Percentiles rank a stretch among this genome's conserved stretches.
Conservation (phyloP, 2,888 invertebrate species). For the Clusia tigrina region DNA sequence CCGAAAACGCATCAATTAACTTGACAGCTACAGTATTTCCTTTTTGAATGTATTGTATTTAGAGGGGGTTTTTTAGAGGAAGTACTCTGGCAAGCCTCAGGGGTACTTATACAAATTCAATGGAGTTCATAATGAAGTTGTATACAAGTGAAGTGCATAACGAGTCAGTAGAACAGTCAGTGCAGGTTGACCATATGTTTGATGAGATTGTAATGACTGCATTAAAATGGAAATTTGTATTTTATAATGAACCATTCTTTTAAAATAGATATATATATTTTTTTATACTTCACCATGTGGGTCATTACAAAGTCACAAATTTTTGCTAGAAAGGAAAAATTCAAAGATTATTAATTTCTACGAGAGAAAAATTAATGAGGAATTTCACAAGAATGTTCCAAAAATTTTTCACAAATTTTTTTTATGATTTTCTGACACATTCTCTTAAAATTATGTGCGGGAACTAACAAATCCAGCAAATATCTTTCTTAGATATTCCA, state of each 20-base stretch:
- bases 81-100: background rate
- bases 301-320: background rate
- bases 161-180: too few species aligned
- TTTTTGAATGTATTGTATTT: conserved; percentile 24
- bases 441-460: too few species aligned
- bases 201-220: background rate
- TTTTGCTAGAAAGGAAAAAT: background rate
- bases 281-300: background rate
- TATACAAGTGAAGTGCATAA: background rate
- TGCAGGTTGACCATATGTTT: too few species aligned
- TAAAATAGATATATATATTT: background rate
- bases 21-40: conserved; percentile 43
- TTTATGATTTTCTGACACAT: too few species aligned
- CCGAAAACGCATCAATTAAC: conserved; percentile 38
- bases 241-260: background rate
- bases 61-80: conserved; percentile 31
- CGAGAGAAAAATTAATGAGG: too few species aligned
- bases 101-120: conserved; percentile 18
- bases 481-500: too few species aligned
- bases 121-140: conserved; percentile 21
- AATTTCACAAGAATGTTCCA: background rate
- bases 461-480: too few species aligned
- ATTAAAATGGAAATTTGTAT: background rate
- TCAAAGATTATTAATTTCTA: background rate
- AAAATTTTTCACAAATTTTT: background rate